Evolutionary conservation across 2,888 invertebrate species (phyloP), one percentile per base, ranked within the genome.

Genomic region (Synergus japonicus): DNA sequence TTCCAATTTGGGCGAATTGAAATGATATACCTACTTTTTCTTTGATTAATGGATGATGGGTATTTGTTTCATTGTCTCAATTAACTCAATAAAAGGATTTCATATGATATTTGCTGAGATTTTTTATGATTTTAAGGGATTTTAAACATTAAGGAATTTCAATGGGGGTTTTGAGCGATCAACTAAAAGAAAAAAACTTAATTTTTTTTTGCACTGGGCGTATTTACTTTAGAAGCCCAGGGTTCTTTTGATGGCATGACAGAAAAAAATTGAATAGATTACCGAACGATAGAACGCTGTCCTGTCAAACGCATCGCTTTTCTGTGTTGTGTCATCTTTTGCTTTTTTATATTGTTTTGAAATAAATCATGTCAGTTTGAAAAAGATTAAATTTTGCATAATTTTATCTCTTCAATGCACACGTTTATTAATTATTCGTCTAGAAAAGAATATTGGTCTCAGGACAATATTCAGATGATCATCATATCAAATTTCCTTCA

Each of bases 251-350:
- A 69, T 79, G 81, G 79, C 29, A 67, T 77, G 83, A 78, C 83
- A 86, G 86, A 85, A 86, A 88, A 88, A 88, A 89, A 89, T 89
- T 89, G 88, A 88, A 88, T 89, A 89, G 89, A 87, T 89, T 83
- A 83, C 83, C 86, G 84, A 83, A 88, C 85, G 89, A 90, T 90
- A 90, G 89, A 89, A 89, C 89, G 83, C 85, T 83, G 77, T 83
- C 82, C 86, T 86, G 81, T 85, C 83, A 86, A 85, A 84, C 83
- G 83, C 79, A 49, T 5, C 82, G 22, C 22, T 82, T 82, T 81
- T 80, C 81, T 77, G 81, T 79, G 78, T 80, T 78, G 77, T 78
- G 76, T 82, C 76, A 79, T 82, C 78, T 81, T 81, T 81, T 81
- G 76, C 83, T 37, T 83, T 79, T 83, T 87, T 83, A 84, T 86